A percentile compares a stretch with the other conserved stretches of the same genome.
Conservation (phyloP, 1,140 invertebrate species). For the Atta texana region DNA sequence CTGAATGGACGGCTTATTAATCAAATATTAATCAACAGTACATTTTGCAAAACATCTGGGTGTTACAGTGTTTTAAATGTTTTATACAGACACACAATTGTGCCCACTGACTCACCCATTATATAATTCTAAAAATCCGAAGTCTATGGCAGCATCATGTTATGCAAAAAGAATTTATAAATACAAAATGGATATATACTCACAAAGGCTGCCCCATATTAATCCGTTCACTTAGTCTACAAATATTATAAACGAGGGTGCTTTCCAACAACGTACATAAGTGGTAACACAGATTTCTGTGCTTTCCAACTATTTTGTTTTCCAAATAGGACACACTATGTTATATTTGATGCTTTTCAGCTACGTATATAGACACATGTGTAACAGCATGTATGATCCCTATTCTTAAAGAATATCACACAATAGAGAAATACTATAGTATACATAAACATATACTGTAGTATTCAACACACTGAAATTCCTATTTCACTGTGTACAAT, state of each 20-base stretch:
- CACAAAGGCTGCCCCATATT: constrained; percentile 74
- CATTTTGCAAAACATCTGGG: constrained; percentile 70
- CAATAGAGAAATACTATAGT: too few relatives aligned
- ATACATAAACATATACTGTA: too few relatives aligned
- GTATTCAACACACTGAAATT: too few relatives aligned
- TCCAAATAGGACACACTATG: too few relatives aligned
- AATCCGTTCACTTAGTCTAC: constrained; percentile 72
- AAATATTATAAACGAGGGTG: constrained; percentile 53
- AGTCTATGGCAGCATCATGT: constrained; percentile 53
- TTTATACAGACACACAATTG: constrained; percentile 70
- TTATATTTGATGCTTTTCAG: too few relatives aligned
- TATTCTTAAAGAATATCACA: too few relatives aligned
- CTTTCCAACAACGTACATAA: too few relatives aligned
- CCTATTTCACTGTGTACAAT: too few relatives aligned
- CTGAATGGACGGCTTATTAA: constrained; percentile 72
- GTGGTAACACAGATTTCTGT: too few relatives aligned
- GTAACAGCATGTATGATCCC: too few relatives aligned
- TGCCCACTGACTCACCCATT: constrained; percentile 61
- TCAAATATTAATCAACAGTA: constrained; percentile 71
- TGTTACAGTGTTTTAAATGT: constrained; percentile 76
- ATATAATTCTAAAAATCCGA: constrained; percentile 61
- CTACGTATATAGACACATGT: too few relatives aligned
- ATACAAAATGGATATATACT: constrained; percentile 71
- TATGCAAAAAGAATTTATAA: constrained; percentile 65
- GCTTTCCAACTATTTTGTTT: too few relatives aligned